Evolutionary conservation across 2,888 invertebrate genomes (phyloP), one percentile per base, ranked within the genome.

Genomic region (Blastobasis adustella): DNA sequence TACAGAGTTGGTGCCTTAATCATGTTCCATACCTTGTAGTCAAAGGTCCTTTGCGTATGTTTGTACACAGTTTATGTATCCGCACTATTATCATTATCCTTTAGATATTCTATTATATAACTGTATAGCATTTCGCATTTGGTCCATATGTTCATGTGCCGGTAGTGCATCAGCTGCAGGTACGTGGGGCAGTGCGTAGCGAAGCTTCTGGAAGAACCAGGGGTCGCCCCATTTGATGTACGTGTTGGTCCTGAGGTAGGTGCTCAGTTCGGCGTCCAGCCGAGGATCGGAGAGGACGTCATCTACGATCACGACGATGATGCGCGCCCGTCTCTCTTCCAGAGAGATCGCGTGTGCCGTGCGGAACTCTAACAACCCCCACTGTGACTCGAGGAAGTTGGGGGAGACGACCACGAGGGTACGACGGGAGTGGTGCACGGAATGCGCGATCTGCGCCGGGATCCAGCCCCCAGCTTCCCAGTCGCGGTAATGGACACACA

Each of bases 151-250:
- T 23, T 23, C 23, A 23, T 23, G 23, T 23, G 23, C 23, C 23
- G 23, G 23, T 23, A 23, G 23, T 3, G 23, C 23, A 23, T 23
- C 3, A 23, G 23, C 23, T 23, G 23, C 23, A 23, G 23, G 23
- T 23, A 23, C 23, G 36, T 53, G 56, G 6, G 71, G 95, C 66
- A 96, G 74, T 0, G 95, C 94, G 64, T 93, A 94, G 23, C 91
- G 84, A 23, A 96, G 73, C 63, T 93, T 93, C 44, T 94, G 90
- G 93, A 94, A 95, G 71, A 96, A 96, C 90, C 93, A 92, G 0
- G 92, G 91, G 63, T 96, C 95, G 0, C 92, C 93, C 93, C 94
- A 95, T 59, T 93, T 92, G 1, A 96, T 87, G 61, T 95, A 96
- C 0, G 95, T 96, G 65, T 95, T 95, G 71, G 92, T 93, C 45